Base-by-base conservation (phyloP, 2,113 vertebrate genomes). In the Oreocharis arfaki region DNA sequence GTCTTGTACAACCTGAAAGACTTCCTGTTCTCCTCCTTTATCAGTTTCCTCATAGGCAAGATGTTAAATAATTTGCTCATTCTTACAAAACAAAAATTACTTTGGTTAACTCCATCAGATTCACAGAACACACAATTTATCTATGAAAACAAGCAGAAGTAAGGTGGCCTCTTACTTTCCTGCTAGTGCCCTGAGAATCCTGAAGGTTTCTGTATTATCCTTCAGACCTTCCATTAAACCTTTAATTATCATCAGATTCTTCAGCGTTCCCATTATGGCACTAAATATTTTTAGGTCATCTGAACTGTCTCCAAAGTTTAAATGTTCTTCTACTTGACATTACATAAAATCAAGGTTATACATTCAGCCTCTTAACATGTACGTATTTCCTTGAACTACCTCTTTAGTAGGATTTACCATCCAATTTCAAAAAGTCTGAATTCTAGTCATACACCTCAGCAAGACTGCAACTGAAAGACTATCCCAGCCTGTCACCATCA, bases 381-480 rank as follows among this genome's bases (percentile, higher is more conserved):
- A 35, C 0, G 0, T 9, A 33, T 23, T 87, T 61, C 21, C 50
- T 17, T 89, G 19, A 93, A 37, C 11, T 12, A 0, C 17, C 8
- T 78, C n/a, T 68, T 87, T 64, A 13, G 4, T 21, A 70, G 6
- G 9, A 79, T 83, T 88, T 79, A 65, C 10, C 23, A 69, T 23
- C 46, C 32, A 28, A 23, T 59, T 86, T 8, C 4, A 78, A 52
- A 47, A 68, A 30, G 19, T 57, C 32, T 39, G 59, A n/a, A 50
- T 26, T 64, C 35, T 3, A 79, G 42, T 39, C 6, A 10, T 35
- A 78, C 16, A 35, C 21, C 57, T 61, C 57, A 82, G 24, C 18
- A 47, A 33, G 52, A 52, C 8, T 44, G 39, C 39, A 81, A 52
- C 56, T 78, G n/a, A 77, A 82, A 69, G 71, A 23, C 60, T 74